Evolutionary conservation across 1,140 invertebrate species (phyloP), one percentile per base, ranked within the genome.

Genomic region (Pemphigus obesinymphae): DNA sequence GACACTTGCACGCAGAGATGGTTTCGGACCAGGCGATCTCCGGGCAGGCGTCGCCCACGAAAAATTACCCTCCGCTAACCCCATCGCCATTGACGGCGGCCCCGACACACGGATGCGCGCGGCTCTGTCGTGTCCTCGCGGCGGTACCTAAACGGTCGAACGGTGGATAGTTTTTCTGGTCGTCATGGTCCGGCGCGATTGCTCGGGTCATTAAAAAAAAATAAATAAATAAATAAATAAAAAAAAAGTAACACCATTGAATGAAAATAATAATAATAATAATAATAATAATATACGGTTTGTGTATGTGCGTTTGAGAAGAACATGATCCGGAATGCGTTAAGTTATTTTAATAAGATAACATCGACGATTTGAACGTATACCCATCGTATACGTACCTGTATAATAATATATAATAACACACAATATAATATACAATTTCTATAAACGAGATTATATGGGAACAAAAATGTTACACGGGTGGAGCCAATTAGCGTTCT

Each of bases 311-410:
- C 26, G 73, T 78, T 78, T 78, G 50, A 78, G 53, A n/a, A n/a
- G n/a, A 78, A 78, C 73, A 78, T 78, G 73, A 78, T 78, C 73
- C 73, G 73, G 73, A 78, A 78, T 58, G 73, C 53, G 73, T 78
- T 78, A 78, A 78, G 73, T 78, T 78, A 78, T 78, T 78, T 78
- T 78, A 73, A 55, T 78, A 78, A 78, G 73, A 78, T 78, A 78
- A 53, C 48, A 78, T 78, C 73, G 50, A 78, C 73, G 50, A 78
- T 78, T 78, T 40, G 73, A 78, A 78, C 55, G 55, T 37, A 70
- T 43, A 26, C 13, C 3, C 29, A 26, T 23, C 17, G 17, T 53
- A 53, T 11, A 11, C 0, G 15, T 17, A 29, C 26, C 13, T 0
- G 4, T 61, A 13, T 61, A 31, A 7, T 7, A 7, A n/a, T 61